phyloP scores from a whole-genome alignment of 2,888 invertebrate genomes.

The Polyommatus iphigenia region DNA sequence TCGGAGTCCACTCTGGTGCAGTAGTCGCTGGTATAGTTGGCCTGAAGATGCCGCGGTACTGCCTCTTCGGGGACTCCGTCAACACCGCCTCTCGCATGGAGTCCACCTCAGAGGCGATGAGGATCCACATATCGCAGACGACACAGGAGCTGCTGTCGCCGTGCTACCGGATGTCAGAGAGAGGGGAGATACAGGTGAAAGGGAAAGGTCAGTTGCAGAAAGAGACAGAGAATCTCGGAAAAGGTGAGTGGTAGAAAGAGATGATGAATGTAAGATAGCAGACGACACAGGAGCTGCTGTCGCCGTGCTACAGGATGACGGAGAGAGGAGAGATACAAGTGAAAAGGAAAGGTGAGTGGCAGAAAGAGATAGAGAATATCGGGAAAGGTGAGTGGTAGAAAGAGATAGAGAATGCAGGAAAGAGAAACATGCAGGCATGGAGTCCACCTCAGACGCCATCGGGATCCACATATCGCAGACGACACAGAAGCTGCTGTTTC shows the following conservation, averaged over 20 bases:
- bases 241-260: no score
- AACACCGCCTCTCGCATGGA: slow-evolving; percentile 97
- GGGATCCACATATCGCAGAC: slow-evolving; percentile 96
- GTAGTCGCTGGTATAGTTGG: slow-evolving; percentile 97
- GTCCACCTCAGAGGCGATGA: slow-evolving; percentile 94
- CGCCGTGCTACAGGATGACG: slow-evolving; percentile 85
- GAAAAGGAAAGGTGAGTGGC: slow-evolving; percentile 89
- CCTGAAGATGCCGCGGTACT: slow-evolving; percentile 94
- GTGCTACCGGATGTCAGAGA: slow-evolving; percentile 86
- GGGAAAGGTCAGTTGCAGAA: slow-evolving; percentile 84
- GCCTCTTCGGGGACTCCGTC: slow-evolving; percentile 94
- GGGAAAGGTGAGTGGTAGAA: neutral
- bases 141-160: slow-evolving; percentile 88
- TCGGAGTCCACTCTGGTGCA: slow-evolving; percentile 94
- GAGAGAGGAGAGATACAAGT: slow-evolving; percentile 93
- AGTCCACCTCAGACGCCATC: slow-evolving; percentile 95
- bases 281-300: slow-evolving; percentile 88
- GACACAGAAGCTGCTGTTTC: slow-evolving; percentile 87
- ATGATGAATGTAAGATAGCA: slow-evolving; percentile 59
- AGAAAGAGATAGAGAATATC: neutral
- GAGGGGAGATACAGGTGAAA: slow-evolving; percentile 93
- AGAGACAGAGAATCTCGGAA: neutral
- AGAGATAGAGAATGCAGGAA: neutral
- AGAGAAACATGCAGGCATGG: slow-evolving; percentile 82
- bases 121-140: slow-evolving; percentile 95